Percentiles rank a stretch among this genome's conserved stretches.
phyloP scores from a whole-genome alignment of 1,140 invertebrate genomes.

The Polypedilum pembai region DNA sequence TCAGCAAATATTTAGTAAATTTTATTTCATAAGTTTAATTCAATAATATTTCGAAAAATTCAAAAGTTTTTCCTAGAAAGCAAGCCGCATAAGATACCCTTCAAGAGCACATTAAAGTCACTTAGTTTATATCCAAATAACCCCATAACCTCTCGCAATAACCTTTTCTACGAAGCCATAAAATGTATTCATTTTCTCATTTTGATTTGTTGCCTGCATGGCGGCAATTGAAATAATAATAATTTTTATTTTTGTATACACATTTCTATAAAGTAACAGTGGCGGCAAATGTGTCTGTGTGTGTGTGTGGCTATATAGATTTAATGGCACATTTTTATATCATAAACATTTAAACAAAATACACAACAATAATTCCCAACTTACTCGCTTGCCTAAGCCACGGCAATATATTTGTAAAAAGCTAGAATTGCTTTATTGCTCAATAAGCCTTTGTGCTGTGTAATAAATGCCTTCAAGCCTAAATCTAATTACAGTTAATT shows the following conservation, averaged over 20 bases:
- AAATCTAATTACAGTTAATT: constrained; percentile 27
- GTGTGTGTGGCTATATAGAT: not conserved
- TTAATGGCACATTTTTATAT: constrained; percentile 14
- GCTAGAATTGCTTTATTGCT: constrained; percentile 24
- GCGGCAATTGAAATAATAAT: constrained; percentile 17
- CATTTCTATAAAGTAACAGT: no score
- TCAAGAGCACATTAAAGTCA: no score
- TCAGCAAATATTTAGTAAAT: no score
- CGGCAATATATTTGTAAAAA: not conserved
- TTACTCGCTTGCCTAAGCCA: not conserved
- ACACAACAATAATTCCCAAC: not conserved
- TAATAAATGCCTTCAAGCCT: constrained; percentile 24
- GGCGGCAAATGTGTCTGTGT: not conserved
- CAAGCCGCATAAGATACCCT: no score
- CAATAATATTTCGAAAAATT: no score
- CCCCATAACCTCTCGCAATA: no score
- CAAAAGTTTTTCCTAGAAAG: no score
- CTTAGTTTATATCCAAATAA: no score
- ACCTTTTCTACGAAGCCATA: no score
- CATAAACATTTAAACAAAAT: not conserved
- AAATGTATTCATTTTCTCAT: not conserved
- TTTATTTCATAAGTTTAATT: no score
- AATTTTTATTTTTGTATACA: not conserved
- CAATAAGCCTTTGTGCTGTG: constrained; percentile 17
- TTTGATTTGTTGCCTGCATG: not conserved